Evolutionary conservation across 2,113 vertebrate genomes (phyloP), one percentile per base, ranked within the genome.

Genomic region (Argyrosomus japonicus): DNA sequence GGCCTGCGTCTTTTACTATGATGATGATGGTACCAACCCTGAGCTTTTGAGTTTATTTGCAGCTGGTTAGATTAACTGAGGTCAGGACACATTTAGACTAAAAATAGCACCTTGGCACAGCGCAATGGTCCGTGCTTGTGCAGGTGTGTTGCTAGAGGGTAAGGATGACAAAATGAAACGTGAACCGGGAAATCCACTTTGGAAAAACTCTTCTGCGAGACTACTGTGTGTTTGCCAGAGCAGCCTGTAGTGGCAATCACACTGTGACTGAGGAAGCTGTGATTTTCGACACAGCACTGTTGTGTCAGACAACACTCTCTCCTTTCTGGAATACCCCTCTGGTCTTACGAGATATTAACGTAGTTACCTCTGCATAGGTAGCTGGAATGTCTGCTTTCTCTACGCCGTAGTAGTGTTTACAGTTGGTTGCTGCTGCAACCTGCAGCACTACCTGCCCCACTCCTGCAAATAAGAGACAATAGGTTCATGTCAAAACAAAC

Each of bases 381-480:
- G 98, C 97, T 89, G 98, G 98, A 92, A 96, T 99, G 91, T 99
- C 98, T 4, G 98, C 98, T 95, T 99, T 99, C 95, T 99, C 98
- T 67, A 99, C 97, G 15, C 98, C 98, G 0, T 96, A 99, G 94
- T 99, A 99, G 96, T 99, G 98, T 94, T 97, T 99, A 95, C 98
- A 99, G 89, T 96, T 98, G 5, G 98, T 99, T 81, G 98, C 98
- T 18, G 98, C 98, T 40, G 98, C 98, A 19, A 99, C 97, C 89
- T 99, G 98, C 70, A 99, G 96, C 88, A 99, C 98, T n/a, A 99
- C 98, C 93, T 99, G 98, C 48, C 98, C 98, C 81, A 99, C 98
- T 86, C 98, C 98, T 99, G 93, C 40, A 65, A 85, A 85, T 17
- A 50, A 67, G 17, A 77, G 36, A 82, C 13, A 56, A 57, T 17